Evolutionary conservation across 2,888 invertebrate species (phyloP).

Genomic region (Sinodicranocentrus sp.): DNA sequence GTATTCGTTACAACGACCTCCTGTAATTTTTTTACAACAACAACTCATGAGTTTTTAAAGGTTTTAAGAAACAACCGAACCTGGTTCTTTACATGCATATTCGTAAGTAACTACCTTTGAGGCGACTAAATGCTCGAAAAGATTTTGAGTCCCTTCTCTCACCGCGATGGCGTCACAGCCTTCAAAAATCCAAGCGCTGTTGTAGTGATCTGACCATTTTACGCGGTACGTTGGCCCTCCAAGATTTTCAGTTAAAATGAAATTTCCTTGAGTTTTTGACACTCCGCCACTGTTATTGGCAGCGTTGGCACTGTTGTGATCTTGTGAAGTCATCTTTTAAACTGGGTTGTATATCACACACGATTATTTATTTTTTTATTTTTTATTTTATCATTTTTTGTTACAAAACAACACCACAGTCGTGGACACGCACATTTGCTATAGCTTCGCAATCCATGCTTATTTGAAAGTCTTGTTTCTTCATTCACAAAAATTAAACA

Average conservation of each 20-base stretch:
- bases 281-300: background rate
- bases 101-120: constrained; percentile 80
- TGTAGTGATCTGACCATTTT: constrained; percentile 82
- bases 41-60: too few species aligned
- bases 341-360: too few species aligned
- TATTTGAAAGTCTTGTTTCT: too few species aligned
- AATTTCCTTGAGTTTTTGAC: background rate
- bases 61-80: too few species aligned
- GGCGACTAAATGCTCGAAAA: constrained; percentile 81
- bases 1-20: constrained; percentile 73
- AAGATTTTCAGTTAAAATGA: constrained; percentile 43
- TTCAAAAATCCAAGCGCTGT: constrained; percentile 82
- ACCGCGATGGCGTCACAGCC: constrained; percentile 81
- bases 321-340: background rate
- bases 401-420: too few species aligned
- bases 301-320: constrained; percentile 18
- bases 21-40: constrained; percentile 56
- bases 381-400: too few species aligned
- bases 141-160: constrained; percentile 80
- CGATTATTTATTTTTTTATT: too few species aligned
- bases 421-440: too few species aligned
- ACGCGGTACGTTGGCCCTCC: constrained; percentile 74
- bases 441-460: too few species aligned
- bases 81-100: too few species aligned
- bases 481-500: too few species aligned